Percentiles rank a stretch among this genome's conserved stretches.
Evolutionary conservation across 2,888 invertebrate species (phyloP).

Genomic region (Bellardia bayeri): DNA sequence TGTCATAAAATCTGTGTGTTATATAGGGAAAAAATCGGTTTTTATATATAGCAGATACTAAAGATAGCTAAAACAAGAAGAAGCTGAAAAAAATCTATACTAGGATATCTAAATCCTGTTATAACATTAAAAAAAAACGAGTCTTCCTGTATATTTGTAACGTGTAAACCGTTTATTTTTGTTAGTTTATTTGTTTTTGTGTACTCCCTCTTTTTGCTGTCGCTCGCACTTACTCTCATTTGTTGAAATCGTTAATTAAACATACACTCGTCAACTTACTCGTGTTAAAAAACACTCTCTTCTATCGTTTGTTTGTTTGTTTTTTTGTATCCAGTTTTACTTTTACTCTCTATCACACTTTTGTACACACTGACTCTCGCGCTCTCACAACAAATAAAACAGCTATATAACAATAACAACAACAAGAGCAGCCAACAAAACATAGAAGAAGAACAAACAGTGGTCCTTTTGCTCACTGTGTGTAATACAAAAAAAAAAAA

Average conservation of each 20-base stretch:
- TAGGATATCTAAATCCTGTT: conserved; percentile 73
- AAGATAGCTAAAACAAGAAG: conserved; percentile 52
- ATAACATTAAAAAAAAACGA: conserved; percentile 68
- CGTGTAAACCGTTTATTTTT: conserved; percentile 69
- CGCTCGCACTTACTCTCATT: conserved; percentile 38
- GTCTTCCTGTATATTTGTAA: conserved; percentile 71
- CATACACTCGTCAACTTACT: not conserved
- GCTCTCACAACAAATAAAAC: conserved; percentile 22
- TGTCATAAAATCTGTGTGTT: not conserved
- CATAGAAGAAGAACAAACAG: not conserved
- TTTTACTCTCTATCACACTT: conserved; percentile 57
- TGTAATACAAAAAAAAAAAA: conserved; percentile 20
- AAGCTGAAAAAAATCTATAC: conserved; percentile 71
- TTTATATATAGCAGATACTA: conserved; percentile 47
- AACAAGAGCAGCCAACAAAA: not conserved
- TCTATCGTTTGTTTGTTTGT: conserved; percentile 38
- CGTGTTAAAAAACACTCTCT: conserved; percentile 27
- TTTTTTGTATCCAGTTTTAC: conserved; percentile 12
- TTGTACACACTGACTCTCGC: not conserved
- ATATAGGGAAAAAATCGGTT: not conserved
- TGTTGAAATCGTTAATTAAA: conserved; percentile 1
- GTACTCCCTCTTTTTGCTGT: conserved; percentile 59
- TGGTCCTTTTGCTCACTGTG: conserved; percentile 58
- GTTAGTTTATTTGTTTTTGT: conserved; percentile 60
- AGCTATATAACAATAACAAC: conserved; percentile 7